phyloP scores from a whole-genome alignment of 1,140 invertebrate genomes.

The Cotesia chilonis region DNA sequence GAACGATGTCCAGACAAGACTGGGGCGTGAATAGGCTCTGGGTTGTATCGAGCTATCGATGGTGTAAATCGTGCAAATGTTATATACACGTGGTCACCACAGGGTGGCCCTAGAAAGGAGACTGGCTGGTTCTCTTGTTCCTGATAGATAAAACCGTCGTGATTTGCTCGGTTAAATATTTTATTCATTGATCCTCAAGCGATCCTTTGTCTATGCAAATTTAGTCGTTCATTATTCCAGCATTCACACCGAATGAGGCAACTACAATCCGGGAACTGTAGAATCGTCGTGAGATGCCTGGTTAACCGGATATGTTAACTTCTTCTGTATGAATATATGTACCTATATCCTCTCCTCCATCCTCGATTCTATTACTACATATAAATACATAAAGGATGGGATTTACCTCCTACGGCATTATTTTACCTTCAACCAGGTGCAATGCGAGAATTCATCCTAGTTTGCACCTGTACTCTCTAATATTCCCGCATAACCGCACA shows the following conservation, averaged over 20 bases:
- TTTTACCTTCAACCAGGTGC: conserved; percentile 27
- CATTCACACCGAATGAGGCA: background rate
- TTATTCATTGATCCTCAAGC: conserved; percentile 24
- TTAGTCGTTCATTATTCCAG: conserved; percentile 8
- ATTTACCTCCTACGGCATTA: conserved; percentile 29
- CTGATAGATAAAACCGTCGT: conserved; percentile 8
- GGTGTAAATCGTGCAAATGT: conserved; percentile 21
- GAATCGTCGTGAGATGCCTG: background rate
- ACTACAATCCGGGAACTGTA: background rate
- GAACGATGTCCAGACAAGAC: conserved; percentile 15
- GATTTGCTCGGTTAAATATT: conserved; percentile 24
- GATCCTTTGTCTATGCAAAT: conserved; percentile 28
- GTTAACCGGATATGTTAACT: conserved; percentile 11
- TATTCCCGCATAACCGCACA: too few species aligned
- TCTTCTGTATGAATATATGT: background rate
- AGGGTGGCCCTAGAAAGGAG: conserved; percentile 32
- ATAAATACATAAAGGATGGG: conserved; percentile 6
- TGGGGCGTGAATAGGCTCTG: conserved; percentile 4
- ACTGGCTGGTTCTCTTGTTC: background rate
- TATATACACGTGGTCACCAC: conserved; percentile 19
- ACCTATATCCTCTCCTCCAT: background rate
- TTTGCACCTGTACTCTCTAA: conserved; percentile 21
- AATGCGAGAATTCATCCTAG: conserved; percentile 14
- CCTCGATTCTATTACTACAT: too few species aligned
- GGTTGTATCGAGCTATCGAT: conserved; percentile 24